Conservation (phyloP, 2,888 invertebrate species). For the Phyto melanocephala region DNA sequence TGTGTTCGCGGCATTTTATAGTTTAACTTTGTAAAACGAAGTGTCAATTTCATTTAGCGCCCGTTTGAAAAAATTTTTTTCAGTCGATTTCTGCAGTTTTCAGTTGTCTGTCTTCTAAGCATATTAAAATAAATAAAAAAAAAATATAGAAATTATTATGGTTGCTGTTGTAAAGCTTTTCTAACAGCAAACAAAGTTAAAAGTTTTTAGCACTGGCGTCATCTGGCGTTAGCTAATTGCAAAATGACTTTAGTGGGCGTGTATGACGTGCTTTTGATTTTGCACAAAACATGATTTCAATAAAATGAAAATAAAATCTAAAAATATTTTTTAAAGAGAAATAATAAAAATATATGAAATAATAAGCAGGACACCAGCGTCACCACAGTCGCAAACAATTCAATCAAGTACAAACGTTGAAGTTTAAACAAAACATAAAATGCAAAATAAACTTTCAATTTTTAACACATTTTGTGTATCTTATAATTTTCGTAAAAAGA, state of each 20-base stretch:
- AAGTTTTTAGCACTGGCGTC: constrained; percentile 51
- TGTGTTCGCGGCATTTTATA: constrained; percentile 51
- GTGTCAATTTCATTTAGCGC: constrained; percentile 65
- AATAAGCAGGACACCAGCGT: constrained; percentile 4
- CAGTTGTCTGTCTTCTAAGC: constrained; percentile 1
- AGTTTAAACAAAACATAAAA: constrained; percentile 27
- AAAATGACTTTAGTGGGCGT: constrained; percentile 59
- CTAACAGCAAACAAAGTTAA: not conserved
- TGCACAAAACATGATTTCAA: constrained; percentile 46
- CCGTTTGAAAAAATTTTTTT: constrained; percentile 44
- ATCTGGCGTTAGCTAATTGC: constrained; percentile 64
- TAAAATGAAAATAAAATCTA: constrained; percentile 22
- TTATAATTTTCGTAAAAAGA: constrained; percentile 34
- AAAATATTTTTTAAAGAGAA: not conserved
- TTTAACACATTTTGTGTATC: too few relatives aligned
- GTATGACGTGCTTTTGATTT: constrained; percentile 60
- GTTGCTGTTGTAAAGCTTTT: not conserved
- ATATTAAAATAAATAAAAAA: not conserved
- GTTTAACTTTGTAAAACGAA: constrained; percentile 56
- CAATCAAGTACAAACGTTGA: constrained; percentile 40
- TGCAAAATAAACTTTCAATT: too few relatives aligned
- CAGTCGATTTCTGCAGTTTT: not conserved
- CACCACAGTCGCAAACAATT: constrained; percentile 17
- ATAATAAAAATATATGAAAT: not conserved
- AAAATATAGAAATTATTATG: constrained; percentile 19